A percentile compares a stretch with the other conserved stretches of the same genome.
phyloP scores from a whole-genome alignment of 2,113 vertebrate genomes.

The Callipepla californica region DNA sequence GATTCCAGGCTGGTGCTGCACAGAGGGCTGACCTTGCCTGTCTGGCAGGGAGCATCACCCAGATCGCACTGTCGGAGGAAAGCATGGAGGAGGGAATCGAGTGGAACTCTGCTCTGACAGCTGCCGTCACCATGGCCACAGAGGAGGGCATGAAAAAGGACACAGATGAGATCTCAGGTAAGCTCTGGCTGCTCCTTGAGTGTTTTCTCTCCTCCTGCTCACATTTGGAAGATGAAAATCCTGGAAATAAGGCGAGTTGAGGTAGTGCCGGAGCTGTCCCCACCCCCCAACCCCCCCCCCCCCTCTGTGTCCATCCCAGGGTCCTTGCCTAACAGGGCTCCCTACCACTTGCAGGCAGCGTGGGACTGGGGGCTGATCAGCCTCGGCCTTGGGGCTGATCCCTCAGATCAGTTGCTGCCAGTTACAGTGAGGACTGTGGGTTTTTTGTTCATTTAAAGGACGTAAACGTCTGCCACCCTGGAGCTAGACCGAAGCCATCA shows the following conservation, averaged over 20 bases:
- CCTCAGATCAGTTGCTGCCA: background rate
- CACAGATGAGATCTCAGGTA: constrained; percentile 84
- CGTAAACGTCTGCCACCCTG: background rate
- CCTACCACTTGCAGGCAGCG: background rate
- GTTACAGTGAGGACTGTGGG: background rate
- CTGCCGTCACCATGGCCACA: constrained; percentile 80
- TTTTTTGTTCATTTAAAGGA: background rate
- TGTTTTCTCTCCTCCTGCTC: background rate
- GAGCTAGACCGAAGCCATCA: background rate
- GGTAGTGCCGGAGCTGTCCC: background rate
- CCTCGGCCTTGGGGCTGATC: background rate
- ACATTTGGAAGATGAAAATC: background rate
- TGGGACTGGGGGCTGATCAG: background rate
- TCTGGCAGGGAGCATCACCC: constrained; percentile 78
- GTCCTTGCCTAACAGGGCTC: background rate
- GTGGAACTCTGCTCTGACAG: constrained; percentile 81
- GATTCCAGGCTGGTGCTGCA: background rate
- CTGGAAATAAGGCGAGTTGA: background rate
- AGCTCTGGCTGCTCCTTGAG: background rate
- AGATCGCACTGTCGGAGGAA: constrained; percentile 83
- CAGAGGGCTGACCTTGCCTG: constrained; percentile 1
- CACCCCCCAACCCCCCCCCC: background rate
- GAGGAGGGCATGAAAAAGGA: constrained; percentile 87
- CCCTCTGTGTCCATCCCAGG: background rate
- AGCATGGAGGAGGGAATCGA: constrained; percentile 85